Percentiles rank a stretch among this genome's conserved stretches.
Evolutionary conservation across 64 coral and sea anemone species (phyloP).

Genomic region (Stichodactyla mertensii): DNA sequence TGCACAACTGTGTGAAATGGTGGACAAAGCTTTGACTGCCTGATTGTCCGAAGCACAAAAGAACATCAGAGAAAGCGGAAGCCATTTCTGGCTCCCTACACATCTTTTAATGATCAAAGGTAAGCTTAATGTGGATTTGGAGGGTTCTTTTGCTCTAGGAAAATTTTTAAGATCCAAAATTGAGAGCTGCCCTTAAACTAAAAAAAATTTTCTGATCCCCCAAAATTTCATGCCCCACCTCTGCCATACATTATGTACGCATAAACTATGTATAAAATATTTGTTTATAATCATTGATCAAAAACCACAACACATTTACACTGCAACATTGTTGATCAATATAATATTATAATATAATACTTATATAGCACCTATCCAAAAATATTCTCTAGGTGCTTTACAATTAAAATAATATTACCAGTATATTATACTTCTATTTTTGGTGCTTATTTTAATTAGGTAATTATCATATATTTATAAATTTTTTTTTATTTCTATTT

Average conservation of each 20-base stretch:
- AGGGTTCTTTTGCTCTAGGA: background rate
- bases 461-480: background rate
- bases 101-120: conserved; percentile 25
- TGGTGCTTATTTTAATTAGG: background rate
- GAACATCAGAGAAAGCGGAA: conserved; percentile 6
- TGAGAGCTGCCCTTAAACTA: too few relatives aligned
- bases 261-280: too few relatives aligned
- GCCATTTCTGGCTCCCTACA: conserved; percentile 13
- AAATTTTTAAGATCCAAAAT: background rate
- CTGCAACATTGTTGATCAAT: too few relatives aligned
- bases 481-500: background rate
- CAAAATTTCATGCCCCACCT: too few relatives aligned
- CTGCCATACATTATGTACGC: too few relatives aligned
- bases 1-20: conserved; percentile 33
- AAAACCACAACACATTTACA: too few relatives aligned
- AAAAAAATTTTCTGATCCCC: too few relatives aligned
- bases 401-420: background rate
- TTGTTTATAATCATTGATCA: too few relatives aligned
- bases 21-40: conserved; percentile 35
- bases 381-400: too few relatives aligned
- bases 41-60: conserved; percentile 10
- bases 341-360: too few relatives aligned
- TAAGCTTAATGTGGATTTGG: conserved; percentile 13
- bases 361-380: too few relatives aligned
- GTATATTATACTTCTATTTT: background rate